Base-by-base conservation (phyloP, 1,140 invertebrate species). In the Eciton burchellii region DNA sequence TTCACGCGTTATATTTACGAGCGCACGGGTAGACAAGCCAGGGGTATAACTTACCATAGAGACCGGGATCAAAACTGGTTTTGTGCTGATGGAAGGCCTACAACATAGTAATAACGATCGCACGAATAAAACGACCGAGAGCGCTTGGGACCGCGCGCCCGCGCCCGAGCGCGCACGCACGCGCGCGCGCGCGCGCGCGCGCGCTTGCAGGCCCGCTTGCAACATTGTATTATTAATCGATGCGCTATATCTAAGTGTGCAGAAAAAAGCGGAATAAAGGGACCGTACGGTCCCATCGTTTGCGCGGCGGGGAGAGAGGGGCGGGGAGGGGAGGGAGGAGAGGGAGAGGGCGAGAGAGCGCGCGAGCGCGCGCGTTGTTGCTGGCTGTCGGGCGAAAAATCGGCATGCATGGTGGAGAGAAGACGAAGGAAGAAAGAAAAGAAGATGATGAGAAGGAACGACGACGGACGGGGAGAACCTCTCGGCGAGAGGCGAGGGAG, bases 91-190 rank as follows among this genome's bases (percentile, higher is more conserved):
- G 83, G 68, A 35, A 70, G 63, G 74, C 74, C n/a, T 79, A 63
- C 77, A 85, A 65, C 73, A 71, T 89, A 89, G 84, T 89, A 84
- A 70, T 47, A 86, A 77, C 62, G 77, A 82, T 84, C 84, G 57
- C 70, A 74, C 52, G 45, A 83, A 76, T 76, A 79, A 74, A 71
- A 60, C 19, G 45, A 85, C 56, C 60, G 14, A 35, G n/a, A n/a
- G 74, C 60, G 47, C n/a, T 77, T 21, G 57, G 72, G 65, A 49
- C 45, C 26, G 62, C 43, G n/a, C n/a, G n/a, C n/a, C n/a, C n/a
- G n/a, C n/a, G n/a, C n/a, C n/a, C n/a, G n/a, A n/a, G 6, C 35
- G 35, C 35, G 2, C 35, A 6, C 2, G 6, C 6, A 35, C 35
- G 35, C 35, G 35, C 35, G 35, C 35, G 6, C 35, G 35, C 35